Evolutionary conservation across 2,888 invertebrate species (phyloP).

Genomic region (Seira sanloemensis): DNA sequence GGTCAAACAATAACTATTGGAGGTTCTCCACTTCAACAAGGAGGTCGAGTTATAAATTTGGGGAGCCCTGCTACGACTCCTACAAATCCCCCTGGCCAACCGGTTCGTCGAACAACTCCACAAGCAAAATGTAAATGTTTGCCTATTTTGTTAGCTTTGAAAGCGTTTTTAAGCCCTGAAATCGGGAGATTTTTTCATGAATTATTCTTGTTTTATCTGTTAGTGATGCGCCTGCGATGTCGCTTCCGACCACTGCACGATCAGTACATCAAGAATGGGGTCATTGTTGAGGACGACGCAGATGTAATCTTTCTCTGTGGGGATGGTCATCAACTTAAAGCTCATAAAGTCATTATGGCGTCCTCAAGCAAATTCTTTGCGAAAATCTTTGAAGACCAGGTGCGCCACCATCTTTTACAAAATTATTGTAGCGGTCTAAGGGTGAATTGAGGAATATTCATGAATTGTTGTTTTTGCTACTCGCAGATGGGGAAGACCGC

Average conservation of each 20-base stretch:
- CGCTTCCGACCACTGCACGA: constrained; percentile 67
- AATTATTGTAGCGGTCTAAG: neutral
- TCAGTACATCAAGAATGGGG: constrained; percentile 59
- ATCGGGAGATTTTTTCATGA: neutral
- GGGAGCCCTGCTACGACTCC: neutral
- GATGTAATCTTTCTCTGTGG: constrained; percentile 70
- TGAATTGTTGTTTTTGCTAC: neutral
- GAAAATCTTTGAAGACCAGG: constrained; percentile 70
- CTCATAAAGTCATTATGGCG: constrained; percentile 70
- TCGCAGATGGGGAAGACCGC: constrained; percentile 50
- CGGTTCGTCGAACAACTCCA: neutral
- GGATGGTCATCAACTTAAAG: constrained; percentile 66
- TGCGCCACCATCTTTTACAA: constrained; percentile 27
- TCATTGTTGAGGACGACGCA: constrained; percentile 63
- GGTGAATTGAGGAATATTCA: neutral
- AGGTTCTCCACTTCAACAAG: no score
- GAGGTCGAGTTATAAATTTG: neutral
- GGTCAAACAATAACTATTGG: neutral
- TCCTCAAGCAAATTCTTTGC: constrained; percentile 69
- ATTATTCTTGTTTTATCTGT: neutral
- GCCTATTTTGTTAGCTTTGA: neutral
- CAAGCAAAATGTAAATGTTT: constrained; percentile 57
- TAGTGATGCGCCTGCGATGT: constrained; percentile 70
- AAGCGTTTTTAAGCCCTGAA: neutral
- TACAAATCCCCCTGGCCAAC: neutral